Evolutionary conservation across 2,888 invertebrate genomes (phyloP).

Genomic region (Drepana falcataria): DNA sequence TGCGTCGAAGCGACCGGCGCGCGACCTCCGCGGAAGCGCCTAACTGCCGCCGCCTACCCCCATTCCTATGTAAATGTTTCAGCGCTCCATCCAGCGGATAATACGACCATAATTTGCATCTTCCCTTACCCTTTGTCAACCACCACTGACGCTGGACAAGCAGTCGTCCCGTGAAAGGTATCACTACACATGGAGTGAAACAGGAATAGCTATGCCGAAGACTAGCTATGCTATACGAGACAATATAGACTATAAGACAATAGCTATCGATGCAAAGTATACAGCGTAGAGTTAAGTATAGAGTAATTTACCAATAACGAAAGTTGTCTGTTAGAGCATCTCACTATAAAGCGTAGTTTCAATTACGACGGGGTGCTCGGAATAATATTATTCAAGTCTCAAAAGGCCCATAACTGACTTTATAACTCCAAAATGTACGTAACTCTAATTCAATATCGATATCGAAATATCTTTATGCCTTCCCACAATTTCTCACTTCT

Average conservation of each 20-base stretch:
- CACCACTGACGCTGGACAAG: slow-evolving; percentile 32
- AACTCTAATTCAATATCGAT: too few relatives aligned
- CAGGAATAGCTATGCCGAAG: slow-evolving; percentile 22
- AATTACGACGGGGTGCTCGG: slow-evolving; percentile 38
- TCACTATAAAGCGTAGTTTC: slow-evolving; percentile 25
- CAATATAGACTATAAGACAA: too few relatives aligned
- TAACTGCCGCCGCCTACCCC: slow-evolving; percentile 53
- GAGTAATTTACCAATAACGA: slow-evolving; percentile 49
- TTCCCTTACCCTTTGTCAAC: slow-evolving; percentile 58
- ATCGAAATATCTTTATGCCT: too few relatives aligned
- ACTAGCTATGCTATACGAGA: too few relatives aligned
- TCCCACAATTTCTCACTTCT: too few relatives aligned
- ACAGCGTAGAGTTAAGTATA: slow-evolving; percentile 13
- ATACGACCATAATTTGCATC: slow-evolving; percentile 68
- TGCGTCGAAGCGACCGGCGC: slow-evolving; percentile 25
- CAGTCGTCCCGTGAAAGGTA: slow-evolving; percentile 33
- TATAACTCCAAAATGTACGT: too few relatives aligned
- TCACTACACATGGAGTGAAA: slow-evolving; percentile 22
- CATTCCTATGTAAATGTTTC: slow-evolving; percentile 73
- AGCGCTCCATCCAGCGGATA: slow-evolving; percentile 59
- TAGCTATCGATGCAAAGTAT: too few relatives aligned
- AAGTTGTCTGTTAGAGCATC: slow-evolving; percentile 21
- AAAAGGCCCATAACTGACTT: too few relatives aligned
- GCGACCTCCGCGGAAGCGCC: slow-evolving; percentile 46
- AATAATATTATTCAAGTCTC: slow-evolving; percentile 42